Base-by-base conservation (phyloP, 2,113 vertebrate genomes). In the Hypanus sabinus region DNA sequence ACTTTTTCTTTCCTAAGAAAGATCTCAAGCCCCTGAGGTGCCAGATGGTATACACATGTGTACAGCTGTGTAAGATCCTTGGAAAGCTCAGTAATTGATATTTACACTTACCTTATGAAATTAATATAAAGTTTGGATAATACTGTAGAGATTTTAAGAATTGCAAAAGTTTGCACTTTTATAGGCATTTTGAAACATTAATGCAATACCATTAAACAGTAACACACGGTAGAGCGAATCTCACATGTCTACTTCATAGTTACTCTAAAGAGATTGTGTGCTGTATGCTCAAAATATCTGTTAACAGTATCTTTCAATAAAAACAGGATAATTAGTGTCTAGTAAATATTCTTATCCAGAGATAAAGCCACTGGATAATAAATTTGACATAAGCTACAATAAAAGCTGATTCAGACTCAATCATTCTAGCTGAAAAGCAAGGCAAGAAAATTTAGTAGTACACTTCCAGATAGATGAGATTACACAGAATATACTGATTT, bases 341-440 rank as follows among this genome's bases (percentile, higher is more conserved):
- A 16, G 91, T 93, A 73, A 73, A 93, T 93, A 93, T 93, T 65
- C 33, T 93, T 93, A 93, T 73, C 91, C 70, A 71, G 91, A n/a
- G 91, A 73, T 93, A 93, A 93, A 93, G 70, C 36, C 38, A 93
- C 68, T 73, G 91, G 70, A 93, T 93, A 93, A 93, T 93, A 70
- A 91, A 91, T 22, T 55, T 71, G 33, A 92, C 90, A 24, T 92
- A 46, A 60, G 70, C 22, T 24, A 3, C 38, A 93, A 73, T 55
- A 75, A 46, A 93, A 73, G 36, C 22, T 38, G 38, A 38, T 10
- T 46, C 36, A 93, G 90, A 68, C 68, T 73, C 70, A 30, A 22
- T 27, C 91, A 93, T 93, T 24, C 33, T 27, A 9, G 20, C 12
- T 68, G 33, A 93, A 93, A 73, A 93, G 68, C 90, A 93, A 38